Percentiles rank a stretch among this genome's conserved stretches.
Conservation (phyloP, 1,140 invertebrate genomes). For the Psilanteris sp. region DNA sequence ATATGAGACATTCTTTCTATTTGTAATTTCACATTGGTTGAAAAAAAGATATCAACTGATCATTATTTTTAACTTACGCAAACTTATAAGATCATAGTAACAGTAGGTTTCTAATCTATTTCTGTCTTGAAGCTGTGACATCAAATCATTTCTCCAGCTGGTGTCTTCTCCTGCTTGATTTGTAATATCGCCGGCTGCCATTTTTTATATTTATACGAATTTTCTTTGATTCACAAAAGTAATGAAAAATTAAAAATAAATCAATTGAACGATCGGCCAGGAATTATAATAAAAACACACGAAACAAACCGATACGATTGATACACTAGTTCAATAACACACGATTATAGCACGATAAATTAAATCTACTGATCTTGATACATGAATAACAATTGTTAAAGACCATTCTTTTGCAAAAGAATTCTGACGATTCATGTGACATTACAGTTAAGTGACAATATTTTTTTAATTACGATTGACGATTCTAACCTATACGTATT, state of each 20-base stretch:
- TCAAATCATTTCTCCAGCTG: slow-evolving; percentile 82
- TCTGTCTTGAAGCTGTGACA: slow-evolving; percentile 81
- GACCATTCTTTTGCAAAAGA: slow-evolving; percentile 35
- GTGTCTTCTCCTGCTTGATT: slow-evolving; percentile 68
- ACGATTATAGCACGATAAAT: slow-evolving; percentile 13
- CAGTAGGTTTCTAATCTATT: slow-evolving; percentile 81
- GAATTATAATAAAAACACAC: slow-evolving; percentile 11
- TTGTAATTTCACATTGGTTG: too few relatives aligned
- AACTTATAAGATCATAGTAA: slow-evolving; percentile 83
- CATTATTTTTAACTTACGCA: slow-evolving; percentile 80
- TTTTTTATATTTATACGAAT: slow-evolving; percentile 46
- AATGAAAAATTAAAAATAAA: slow-evolving; percentile 4
- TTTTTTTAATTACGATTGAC: slow-evolving; percentile 68
- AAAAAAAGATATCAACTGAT: too few relatives aligned
- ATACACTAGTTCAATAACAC: slow-evolving; percentile 11
- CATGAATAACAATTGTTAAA: slow-evolving; percentile 1
- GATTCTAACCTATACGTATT: slow-evolving; percentile 71
- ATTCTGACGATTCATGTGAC: slow-evolving; percentile 63
- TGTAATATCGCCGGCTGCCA: slow-evolving; percentile 66
- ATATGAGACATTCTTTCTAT: too few relatives aligned
- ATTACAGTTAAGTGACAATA: slow-evolving; percentile 61
- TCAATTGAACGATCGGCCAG: background rate
- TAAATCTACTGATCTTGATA: slow-evolving; percentile 3
- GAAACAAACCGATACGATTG: slow-evolving; percentile 1
- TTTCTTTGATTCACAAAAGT: slow-evolving; percentile 1